Evolutionary conservation across 2,113 vertebrate species (phyloP), one percentile per base, ranked within the genome.

Genomic region (Ictidomys tridecemlineatus): DNA sequence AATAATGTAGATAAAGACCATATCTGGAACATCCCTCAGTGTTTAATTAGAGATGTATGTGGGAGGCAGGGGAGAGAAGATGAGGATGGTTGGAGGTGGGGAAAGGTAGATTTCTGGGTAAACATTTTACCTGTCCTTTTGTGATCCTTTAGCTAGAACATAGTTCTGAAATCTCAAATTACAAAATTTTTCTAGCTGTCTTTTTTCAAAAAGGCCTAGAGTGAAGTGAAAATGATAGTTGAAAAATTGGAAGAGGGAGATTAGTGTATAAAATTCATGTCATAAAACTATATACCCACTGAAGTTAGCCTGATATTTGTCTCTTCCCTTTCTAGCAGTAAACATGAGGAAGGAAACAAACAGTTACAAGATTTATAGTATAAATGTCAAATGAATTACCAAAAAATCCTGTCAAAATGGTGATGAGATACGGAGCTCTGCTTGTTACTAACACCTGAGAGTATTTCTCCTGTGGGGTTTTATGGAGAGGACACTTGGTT

Each of bases 31-130:
- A 45, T 42, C 11, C 5, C 14, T 92, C 18, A 2, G n/a, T 73
- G 8, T 74, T 96, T 93, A 88, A n/a, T 86, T 91, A 83, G 89
- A 89, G 67, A 53, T 39, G 34, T 28, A 30, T 58, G 14, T 53
- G 80, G 82, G 73, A 79, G 70, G 70, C 67, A 26, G 65, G 56
- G 39, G n/a, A 14, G 34, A 63, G 69, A 80, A 11, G 63, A 10
- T 87, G 61, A n/a, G 73, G 73, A 1, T 86, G 51, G 69, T 2
- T 26, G 42, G 20, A 42, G 77, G 39, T 82, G 2, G 28, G 11
- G 18, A 14, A 92, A 92, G 53, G 84, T 78, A 51, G 73, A 30
- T 51, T 88, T 89, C 45, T 67, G 51, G 45, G 51, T 9, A 45
- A 58, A 90, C 26, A 58, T 90, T 95, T 73, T 78, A 30, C 42